Evolutionary conservation across 2,888 invertebrate species (phyloP), one percentile per base, ranked within the genome.

Genomic region (Troides helena): DNA sequence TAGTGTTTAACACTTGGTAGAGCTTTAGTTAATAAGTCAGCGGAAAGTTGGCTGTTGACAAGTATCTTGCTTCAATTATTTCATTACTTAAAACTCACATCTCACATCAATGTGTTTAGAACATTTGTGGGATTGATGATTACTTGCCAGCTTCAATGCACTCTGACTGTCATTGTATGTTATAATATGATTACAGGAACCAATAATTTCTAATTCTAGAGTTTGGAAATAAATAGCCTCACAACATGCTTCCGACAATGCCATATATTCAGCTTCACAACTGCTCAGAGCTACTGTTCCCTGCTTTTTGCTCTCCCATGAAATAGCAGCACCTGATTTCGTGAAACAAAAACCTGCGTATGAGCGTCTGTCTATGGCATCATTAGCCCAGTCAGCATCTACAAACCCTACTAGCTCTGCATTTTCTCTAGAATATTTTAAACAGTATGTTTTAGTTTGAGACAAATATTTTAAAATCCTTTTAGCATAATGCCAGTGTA

Each of bases 361-460:
- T 7, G 87, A 90, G 79, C 84, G 87, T 82, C 88, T 84, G 59
- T 75, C 72, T n/a, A 66, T n/a, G 30, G 43, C 57, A 62, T 70
- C 50, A 50, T 60, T 70, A 4, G 68, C 75, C 74, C 75, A 75
- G 60, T 76, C 74, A 7, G 74, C 72, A 72, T 75, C 74, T 21
- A 74, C 76, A 74, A 25, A 2, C 7, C 58, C 2, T 21, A 58
- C 21, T 36, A 36, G 36, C 36, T 36, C 36, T 7, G 0, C 36
- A 36, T 5, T 21, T 21, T 21, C 21, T 21, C 21, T 21, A 21
- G 21, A 21, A 21, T 21, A 21, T 21, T 21, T 21, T 21, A 21
- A 21, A 21, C 21, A 21, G 21, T 21, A 21, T 21, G 21, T 21
- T 21, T 21, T 21, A 21, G 21, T 21, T 21, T 21, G 21, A 21